Base-by-base conservation (phyloP, 2,888 invertebrate genomes). In the Iphiclides podalirius region DNA sequence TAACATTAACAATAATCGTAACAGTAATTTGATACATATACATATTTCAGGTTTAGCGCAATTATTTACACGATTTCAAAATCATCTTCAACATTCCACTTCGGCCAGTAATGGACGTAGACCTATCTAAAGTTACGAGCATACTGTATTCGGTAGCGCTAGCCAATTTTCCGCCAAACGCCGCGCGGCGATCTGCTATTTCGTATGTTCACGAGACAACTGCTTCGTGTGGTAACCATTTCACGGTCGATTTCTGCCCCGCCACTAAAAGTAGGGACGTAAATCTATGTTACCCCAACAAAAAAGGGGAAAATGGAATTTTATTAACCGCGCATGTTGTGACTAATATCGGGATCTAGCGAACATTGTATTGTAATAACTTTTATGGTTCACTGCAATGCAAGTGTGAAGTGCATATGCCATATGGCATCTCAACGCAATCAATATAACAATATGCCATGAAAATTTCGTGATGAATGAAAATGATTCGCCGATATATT, bases 401-500 rank as follows among this genome's bases (percentile, higher is more conserved):
- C n/a, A n/a, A n/a, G n/a, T n/a, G n/a, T n/a, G n/a, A n/a, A n/a
- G n/a, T n/a, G n/a, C n/a, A n/a, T n/a, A n/a, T n/a, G n/a, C n/a
- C n/a, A n/a, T n/a, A n/a, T n/a, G n/a, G n/a, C n/a, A n/a, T n/a
- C n/a, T n/a, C n/a, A 20, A 20, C 20, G 33, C 33, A 43, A 43
- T 43, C 37, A 49, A 43, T 15, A 15, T 33, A 8, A 49, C 20
- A 43, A 38, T 43, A 23, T 8, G 13, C 12, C 16, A 45, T 50
- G 45, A 40, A 43, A 40, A 53, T 62, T 56, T 59, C 62, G 71
- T 83, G 80, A 85, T 80, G 84, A 85, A 85, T 85, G 80, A 77
- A 84, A 85, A 82, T 84, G 82, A 85, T 83, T 82, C 81, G 71
- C 84, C 85, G 77, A 84, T 85, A 82, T 84, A 85, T 85, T 82